Conservation (phyloP, 2,113 vertebrate species). For the Oreotrochilus melanogaster region DNA sequence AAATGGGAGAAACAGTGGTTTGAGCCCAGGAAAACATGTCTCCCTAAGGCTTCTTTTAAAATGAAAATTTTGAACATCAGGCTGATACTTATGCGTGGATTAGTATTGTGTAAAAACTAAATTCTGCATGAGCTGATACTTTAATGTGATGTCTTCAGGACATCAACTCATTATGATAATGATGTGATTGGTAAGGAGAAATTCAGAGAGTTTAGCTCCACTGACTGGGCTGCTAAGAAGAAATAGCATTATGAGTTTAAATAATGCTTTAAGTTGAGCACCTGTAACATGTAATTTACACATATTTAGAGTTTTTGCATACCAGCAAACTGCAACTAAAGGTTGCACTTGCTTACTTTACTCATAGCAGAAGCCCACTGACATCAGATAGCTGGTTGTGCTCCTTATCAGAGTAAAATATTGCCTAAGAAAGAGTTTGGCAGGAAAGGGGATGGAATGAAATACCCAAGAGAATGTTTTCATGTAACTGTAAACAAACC, state of each 20-base stretch:
- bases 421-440: neutral
- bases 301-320: neutral
- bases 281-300: neutral
- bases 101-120: conserved; percentile 46
- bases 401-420: neutral
- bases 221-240: conserved; percentile 13
- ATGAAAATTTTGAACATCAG: conserved; percentile 9
- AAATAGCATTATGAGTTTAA: neutral
- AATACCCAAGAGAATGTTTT: neutral
- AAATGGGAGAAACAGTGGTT: neutral
- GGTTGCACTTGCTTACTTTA: neutral
- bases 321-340: neutral
- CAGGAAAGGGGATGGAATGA: neutral
- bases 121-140: conserved; percentile 1
- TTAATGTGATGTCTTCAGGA: conserved; percentile 61
- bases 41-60: neutral
- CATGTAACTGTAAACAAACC: neutral
- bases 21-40: neutral
- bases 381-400: rapidly evolving
- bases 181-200: conserved; percentile 54
- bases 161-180: conserved; percentile 59
- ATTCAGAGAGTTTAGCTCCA: conserved; percentile 52
- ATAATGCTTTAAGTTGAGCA: neutral
- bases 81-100: neutral
- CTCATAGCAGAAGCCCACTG: neutral